Base-by-base conservation (phyloP, 2,113 vertebrate species). In the Indri indri region DNA sequence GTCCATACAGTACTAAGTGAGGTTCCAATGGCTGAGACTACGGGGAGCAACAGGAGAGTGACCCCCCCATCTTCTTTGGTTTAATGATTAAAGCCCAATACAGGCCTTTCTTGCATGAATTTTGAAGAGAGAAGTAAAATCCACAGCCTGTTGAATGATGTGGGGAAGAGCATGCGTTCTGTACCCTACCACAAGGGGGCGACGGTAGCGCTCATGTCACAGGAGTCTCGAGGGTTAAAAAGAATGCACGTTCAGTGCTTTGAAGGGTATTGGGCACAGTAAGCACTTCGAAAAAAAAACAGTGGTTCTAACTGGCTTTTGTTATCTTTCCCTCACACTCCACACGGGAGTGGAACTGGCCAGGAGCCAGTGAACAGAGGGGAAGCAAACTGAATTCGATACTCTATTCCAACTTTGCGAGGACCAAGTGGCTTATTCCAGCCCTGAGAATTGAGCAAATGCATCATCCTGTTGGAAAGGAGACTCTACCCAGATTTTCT, bases 131-230 rank as follows among this genome's bases (percentile, higher is more conserved):
- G 57, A 74, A 77, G 27, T 32, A 63, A 63, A 65, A 81, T 47
- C 42, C 70, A 59, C 3, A 8, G 17, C 20, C 20, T 90, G 5
- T 0, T 40, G 90, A 61, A 42, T 3, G 30, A 32, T 1, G 2
- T 40, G n/a, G 4, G 1, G 61, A 54, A 88, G 54, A 42, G 57
- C 13, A 17, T 42, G n/a, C 11, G 8, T 12, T 45, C 37, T n/a
- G 20, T 79, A 61, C 37, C 30, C 10, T 42, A 1, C 17, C 45
- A 16, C 50, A 4, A 34, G n/a, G 32, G 34, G 40, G 14, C 27
- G 34, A 30, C 0, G 11, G 20, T 2, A 17, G 13, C 0, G 1
- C 63, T 63, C 57, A 20, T 9, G 32, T 34, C 45, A 1, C 23
- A 25, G 25, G 18, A 27, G 45, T 18, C 4, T 27, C 8, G 50